Evolutionary conservation across 2,797 vertebrate species (phyloP).

Genomic region (Thalassophryne amazonica): DNA sequence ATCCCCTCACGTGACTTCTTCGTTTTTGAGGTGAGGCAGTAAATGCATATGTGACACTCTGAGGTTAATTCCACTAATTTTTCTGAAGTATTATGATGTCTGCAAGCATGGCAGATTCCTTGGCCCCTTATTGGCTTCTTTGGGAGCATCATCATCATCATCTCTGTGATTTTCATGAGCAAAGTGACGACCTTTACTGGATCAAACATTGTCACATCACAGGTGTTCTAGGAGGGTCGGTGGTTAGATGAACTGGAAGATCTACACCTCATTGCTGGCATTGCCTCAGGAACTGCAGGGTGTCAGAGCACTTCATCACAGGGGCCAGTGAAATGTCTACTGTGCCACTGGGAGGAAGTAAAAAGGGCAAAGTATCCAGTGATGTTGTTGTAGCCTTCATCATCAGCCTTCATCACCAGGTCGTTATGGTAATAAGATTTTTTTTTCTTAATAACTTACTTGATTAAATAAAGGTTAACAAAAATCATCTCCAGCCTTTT

Average conservation of each 20-base stretch:
- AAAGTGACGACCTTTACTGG: constrained; percentile 86
- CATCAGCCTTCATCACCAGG: no score
- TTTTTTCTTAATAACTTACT: no score
- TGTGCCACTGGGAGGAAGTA: constrained; percentile 80
- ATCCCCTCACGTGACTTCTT: constrained; percentile 35
- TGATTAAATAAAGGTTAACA: no score
- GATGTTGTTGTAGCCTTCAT: constrained; percentile 75
- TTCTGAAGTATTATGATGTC: constrained; percentile 86
- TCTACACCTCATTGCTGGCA: constrained; percentile 86
- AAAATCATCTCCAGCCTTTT: constrained; percentile 78
- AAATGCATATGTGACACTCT: no score
- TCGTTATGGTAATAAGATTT: no score
- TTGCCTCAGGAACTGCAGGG: constrained; percentile 88
- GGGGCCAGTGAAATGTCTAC: constrained; percentile 77
- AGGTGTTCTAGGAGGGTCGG: constrained; percentile 89
- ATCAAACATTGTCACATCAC: constrained; percentile 86
- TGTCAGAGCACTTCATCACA: constrained; percentile 80
- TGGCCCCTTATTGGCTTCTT: constrained; percentile 82
- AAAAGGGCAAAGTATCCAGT: constrained; percentile 80
- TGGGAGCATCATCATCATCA: constrained; percentile 81
- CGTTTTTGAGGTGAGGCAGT: background rate
- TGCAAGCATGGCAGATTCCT: constrained; percentile 78
- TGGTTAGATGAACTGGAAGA: constrained; percentile 95
- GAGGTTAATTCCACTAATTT: no score
- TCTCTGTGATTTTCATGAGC: constrained; percentile 88